Evolutionary conservation across 2,888 invertebrate genomes (phyloP), one percentile per base, ranked within the genome.

Genomic region (Eudasyphora cyanicolor): DNA sequence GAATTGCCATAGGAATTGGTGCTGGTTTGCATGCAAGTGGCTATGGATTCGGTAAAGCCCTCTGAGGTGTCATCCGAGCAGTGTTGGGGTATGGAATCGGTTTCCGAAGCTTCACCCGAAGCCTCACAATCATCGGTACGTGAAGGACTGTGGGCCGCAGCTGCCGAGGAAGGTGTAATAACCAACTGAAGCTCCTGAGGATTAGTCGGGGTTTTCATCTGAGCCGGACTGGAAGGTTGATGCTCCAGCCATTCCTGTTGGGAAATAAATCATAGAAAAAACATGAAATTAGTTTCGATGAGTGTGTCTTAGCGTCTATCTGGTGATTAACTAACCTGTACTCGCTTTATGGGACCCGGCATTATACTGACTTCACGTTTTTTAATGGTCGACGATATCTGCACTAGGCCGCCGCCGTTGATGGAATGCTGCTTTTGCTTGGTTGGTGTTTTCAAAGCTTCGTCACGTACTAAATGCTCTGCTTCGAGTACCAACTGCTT

Each of bases 91-190:
- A 94, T 87, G 19, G 92, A 92, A 86, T 92, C 92, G 2, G 91
- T 91, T 87, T 92, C 92, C 57, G 97, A 97, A 86, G 96, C 97
- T 92, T 97, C 97, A 14, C 97, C 97, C 80, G 97, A 97, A 0
- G 97, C 97, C 90, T 97, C 97, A 91, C 97, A 97, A 91, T 92
- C 92, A 77, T 92, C 92, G 57, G 88, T 70, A 67, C 85, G 85
- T 29, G 82, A 64, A n/a, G 77, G 51, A 12, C 78, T 84, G 35
- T 76, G 24, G 4, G 69, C 79, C 5, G 57, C 45, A 64, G 51
- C 76, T 2, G 29, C 10, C 0, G 38, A 35, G 27, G 78, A 51
- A 29, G 10, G 10, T n/a, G n/a, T 32, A 60, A n/a, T 27, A 71
- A 49, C 7, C 45, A 45, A 1, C 38, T 14, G 42, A 3, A 57